Evolutionary conservation across 37 sponge, comb jelly and placozoan genomes (phyloP).

Genomic region (Haliclona indistincta): DNA sequence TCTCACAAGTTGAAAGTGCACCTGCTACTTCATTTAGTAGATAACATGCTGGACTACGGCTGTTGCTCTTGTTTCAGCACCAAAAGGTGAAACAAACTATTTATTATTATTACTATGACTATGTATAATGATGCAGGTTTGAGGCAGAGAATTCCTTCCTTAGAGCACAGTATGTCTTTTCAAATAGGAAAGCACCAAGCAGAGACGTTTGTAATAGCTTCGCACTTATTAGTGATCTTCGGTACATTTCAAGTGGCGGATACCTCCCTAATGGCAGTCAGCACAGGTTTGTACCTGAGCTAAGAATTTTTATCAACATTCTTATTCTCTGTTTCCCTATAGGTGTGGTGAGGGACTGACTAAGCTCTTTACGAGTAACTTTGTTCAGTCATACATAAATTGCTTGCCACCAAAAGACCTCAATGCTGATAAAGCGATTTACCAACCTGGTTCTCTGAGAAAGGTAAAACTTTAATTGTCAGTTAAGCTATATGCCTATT

Average conservation of each 20-base stretch:
- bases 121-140: too few relatives aligned
- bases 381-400: neutral
- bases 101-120: too few relatives aligned
- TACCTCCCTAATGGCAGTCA: too few relatives aligned
- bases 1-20: constrained; percentile 30
- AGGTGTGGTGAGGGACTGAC: constrained; percentile 1
- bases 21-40: constrained; percentile 47
- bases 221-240: too few relatives aligned
- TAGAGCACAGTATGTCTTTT: constrained; percentile 28
- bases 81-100: constrained; percentile 62
- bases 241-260: too few relatives aligned
- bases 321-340: neutral
- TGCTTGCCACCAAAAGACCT: neutral
- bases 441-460: neutral
- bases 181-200: constrained; percentile 51
- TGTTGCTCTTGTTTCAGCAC: constrained; percentile 36
- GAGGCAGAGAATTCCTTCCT: constrained; percentile 39
- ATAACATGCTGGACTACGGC: constrained; percentile 40
- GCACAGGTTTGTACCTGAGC: too few relatives aligned
- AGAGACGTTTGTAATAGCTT: too few relatives aligned
- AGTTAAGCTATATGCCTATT: too few relatives aligned
- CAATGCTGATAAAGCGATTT: constrained; percentile 3
- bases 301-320: neutral
- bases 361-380: neutral
- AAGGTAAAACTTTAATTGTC: neutral